Conservation (phyloP, 2,797 vertebrate genomes). For the Podargus strigoides region DNA sequence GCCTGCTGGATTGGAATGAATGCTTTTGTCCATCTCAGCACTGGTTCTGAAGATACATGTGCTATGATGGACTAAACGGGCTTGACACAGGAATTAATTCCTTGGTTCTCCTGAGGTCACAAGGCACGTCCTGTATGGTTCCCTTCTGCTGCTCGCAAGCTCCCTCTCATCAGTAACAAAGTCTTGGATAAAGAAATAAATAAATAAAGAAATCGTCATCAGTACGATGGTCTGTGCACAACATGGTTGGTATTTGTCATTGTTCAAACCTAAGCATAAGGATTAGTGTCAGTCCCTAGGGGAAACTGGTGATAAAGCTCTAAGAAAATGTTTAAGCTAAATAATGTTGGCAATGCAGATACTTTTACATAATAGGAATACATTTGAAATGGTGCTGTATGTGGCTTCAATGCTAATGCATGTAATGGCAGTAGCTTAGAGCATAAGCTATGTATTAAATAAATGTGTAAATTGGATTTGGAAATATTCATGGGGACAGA, state of each 20-base stretch:
- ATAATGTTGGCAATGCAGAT: neutral
- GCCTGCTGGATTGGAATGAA: neutral
- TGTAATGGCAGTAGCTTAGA: neutral
- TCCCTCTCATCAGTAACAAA: neutral
- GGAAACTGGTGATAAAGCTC: neutral
- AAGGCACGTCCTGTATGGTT: neutral
- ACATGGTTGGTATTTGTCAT: neutral
- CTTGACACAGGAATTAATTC: neutral
- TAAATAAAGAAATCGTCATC: neutral
- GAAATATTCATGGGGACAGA: neutral
- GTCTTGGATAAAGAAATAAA: neutral
- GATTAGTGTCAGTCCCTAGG: neutral
- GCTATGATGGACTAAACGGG: neutral
- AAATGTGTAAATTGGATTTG: constrained; percentile 38
- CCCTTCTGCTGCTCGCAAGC: neutral
- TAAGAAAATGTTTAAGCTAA: neutral
- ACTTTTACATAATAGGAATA: neutral
- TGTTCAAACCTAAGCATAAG: neutral
- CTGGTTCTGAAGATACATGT: neutral
- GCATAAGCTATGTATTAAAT: constrained; percentile 17
- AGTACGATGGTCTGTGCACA: neutral
- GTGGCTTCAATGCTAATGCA: neutral
- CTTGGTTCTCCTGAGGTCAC: neutral
- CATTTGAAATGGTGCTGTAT: neutral
- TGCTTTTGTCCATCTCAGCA: neutral